Evolutionary conservation across 2,888 invertebrate species (phyloP), one percentile per base, ranked within the genome.

Genomic region (Strigamia transsilvanica): DNA sequence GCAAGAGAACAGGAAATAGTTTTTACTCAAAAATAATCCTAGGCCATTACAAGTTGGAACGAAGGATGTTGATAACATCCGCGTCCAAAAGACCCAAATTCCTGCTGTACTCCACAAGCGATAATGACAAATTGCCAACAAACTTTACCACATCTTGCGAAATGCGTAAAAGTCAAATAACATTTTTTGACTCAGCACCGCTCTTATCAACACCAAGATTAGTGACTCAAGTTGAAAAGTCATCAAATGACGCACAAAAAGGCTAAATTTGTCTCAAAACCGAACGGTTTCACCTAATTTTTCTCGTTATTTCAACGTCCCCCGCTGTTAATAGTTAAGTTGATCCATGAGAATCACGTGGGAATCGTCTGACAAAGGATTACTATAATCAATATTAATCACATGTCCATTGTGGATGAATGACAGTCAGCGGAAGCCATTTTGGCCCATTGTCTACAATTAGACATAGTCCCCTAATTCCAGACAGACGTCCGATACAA

Each of bases 1-100:
- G 73, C 73, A 73, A 73, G 73, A 23, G 73, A 73, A 73, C 73
- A 73, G 73, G 73, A 73, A 73, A 27, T 73, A n/a, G 73, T 27
- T 73, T 73, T 73, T 73, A 73, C 27, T 73, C 73, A 66, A 66
- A 66, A 66, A 66, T 66, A 66, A 66, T 66, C 12, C 32, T 73
- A 73, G 73, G 73, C 73, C 73, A 73, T 32, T 73, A 3, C 27
- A 2, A 3, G 27, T 27, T 27, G 7, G 32, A 27, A 15, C 73
- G 27, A 10, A 27, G 73, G 73, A 73, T 73, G 73, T 73, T 73
- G 73, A 73, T 27, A 73, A 73, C 27, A 73, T 32, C n/a, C 27
- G 56, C 32, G n/a, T 73, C 73, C 73, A 73, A 73, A n/a, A 73
- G 12, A 73, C 73, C 3, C 73, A 73, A 73, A 73, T 73, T 32